Conservation (phyloP, 2,113 vertebrate genomes). For the Oryzias woworae region DNA sequence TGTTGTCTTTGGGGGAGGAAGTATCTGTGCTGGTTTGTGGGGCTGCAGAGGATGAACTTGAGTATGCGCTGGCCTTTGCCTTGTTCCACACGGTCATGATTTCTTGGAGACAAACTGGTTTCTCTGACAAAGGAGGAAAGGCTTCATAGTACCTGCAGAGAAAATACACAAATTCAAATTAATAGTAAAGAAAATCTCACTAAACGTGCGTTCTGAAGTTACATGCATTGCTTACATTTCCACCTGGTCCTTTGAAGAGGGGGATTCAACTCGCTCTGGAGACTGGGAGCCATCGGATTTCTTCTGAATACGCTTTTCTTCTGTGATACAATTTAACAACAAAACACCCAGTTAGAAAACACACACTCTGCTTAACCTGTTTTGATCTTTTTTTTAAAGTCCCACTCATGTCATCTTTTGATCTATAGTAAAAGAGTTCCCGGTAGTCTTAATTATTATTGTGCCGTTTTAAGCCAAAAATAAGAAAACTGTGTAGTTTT, state of each 20-base stretch:
- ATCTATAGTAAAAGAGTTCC: too few species aligned
- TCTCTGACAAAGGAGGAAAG: conserved; percentile 96
- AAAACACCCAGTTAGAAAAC: background rate
- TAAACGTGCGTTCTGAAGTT: background rate
- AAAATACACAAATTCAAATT: conserved; percentile 4
- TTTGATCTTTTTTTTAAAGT: background rate
- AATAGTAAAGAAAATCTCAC: background rate
- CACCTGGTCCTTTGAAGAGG: conserved; percentile 96
- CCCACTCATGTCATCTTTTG: too few species aligned
- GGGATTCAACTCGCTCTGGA: conserved; percentile 89
- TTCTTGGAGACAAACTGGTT: conserved; percentile 97
- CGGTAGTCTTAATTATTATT: too few species aligned
- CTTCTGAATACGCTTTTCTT: conserved; percentile 92
- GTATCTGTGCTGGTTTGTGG: conserved; percentile 96
- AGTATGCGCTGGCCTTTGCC: conserved; percentile 88
- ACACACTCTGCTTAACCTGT: background rate
- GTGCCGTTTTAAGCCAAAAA: too few species aligned
- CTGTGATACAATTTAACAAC: conserved; percentile 59
- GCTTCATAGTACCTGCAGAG: conserved; percentile 96
- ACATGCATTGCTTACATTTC: conserved; percentile 88
- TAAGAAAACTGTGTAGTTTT: too few species aligned
- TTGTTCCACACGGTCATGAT: conserved; percentile 99
- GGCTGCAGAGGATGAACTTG: conserved; percentile 92
- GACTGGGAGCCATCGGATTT: conserved; percentile 90
- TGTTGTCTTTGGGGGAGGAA: conserved; percentile 94